Conservation (phyloP, 2,797 vertebrate species). For the Falco peregrinus region DNA sequence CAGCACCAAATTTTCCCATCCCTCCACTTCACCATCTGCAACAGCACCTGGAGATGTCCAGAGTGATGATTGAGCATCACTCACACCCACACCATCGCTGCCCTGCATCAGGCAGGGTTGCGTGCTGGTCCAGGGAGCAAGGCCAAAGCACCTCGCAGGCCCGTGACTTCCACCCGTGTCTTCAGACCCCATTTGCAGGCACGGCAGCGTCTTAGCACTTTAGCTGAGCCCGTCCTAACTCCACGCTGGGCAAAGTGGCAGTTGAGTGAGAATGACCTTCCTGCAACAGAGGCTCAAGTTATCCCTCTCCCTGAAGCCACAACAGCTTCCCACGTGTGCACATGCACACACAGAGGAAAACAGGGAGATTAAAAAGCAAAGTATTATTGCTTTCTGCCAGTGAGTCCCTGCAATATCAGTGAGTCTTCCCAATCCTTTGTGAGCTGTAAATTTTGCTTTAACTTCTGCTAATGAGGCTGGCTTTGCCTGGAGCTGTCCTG, state of each 20-base stretch:
- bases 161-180: neutral
- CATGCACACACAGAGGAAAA: neutral
- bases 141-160: neutral
- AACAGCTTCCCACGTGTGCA: accelerated
- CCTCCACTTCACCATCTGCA: neutral
- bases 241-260: neutral
- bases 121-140: neutral
- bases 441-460: neutral
- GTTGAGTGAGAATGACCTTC: neutral
- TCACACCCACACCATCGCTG: neutral
- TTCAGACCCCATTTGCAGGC: neutral
- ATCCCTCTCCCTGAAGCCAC: neutral
- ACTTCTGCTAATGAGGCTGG: neutral
- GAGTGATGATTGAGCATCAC: neutral
- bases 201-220: accelerated
- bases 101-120: neutral
- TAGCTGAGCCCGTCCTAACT: neutral
- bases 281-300: neutral
- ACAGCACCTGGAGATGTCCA: neutral
- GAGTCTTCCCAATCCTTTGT: neutral
- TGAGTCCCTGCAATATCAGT: accelerated
- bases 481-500: neutral
- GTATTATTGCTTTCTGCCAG: neutral
- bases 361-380: neutral
- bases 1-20: neutral